Percentiles rank a stretch among this genome's conserved stretches.
phyloP scores from a whole-genome alignment of 2,113 vertebrate species.

The Gymnogyps californianus region DNA sequence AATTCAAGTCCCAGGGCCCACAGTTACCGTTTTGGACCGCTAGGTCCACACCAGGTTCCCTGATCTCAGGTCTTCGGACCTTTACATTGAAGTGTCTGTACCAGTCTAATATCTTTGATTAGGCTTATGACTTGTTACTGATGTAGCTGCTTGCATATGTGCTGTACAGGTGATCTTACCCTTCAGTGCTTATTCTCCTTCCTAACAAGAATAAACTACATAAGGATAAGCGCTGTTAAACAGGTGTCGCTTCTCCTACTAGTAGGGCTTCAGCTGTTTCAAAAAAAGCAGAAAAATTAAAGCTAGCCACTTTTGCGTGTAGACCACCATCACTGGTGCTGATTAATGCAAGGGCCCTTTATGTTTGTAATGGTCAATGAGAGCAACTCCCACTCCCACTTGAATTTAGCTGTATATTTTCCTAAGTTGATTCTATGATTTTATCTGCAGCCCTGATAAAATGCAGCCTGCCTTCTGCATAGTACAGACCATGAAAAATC shows the following conservation, averaged over 20 bases:
- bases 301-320: neutral
- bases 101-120: neutral
- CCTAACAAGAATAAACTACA: neutral
- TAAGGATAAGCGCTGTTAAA: neutral
- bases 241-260: neutral
- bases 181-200: neutral
- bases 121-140: neutral
- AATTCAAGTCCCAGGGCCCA: neutral
- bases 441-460: neutral
- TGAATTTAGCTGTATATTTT: neutral
- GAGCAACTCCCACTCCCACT: neutral
- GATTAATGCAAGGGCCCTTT: neutral
- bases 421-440: neutral
- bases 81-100: neutral
- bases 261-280: neutral
- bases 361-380: neutral
- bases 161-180: neutral
- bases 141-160: neutral
- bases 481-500: neutral
- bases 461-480: neutral
- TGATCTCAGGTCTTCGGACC: neutral
- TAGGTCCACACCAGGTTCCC: neutral
- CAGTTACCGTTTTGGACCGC: fast-evolving
- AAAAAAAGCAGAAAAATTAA: neutral
- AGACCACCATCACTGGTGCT: neutral